Evolutionary conservation across 2,888 invertebrate genomes (phyloP).

Genomic region (Sphecodes monilicornis): DNA sequence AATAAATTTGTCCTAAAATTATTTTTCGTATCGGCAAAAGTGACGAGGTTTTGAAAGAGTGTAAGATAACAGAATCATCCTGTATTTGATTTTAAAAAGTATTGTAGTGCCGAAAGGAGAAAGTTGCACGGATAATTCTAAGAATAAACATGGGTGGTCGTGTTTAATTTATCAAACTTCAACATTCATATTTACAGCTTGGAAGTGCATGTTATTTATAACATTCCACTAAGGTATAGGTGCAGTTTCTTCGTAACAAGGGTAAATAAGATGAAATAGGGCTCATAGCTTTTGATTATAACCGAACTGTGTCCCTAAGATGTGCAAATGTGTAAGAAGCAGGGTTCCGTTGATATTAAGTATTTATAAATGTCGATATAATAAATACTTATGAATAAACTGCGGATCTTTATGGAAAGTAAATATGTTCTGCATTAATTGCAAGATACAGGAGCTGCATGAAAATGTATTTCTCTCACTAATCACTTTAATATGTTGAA

Average conservation of each 20-base stretch:
- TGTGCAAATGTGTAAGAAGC: too few relatives aligned
- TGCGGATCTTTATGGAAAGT: too few relatives aligned
- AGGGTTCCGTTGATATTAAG: too few relatives aligned
- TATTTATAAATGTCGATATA: too few relatives aligned
- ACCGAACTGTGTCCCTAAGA: not conserved
- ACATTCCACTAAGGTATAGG: not conserved
- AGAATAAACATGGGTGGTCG: not conserved
- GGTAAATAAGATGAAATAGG: not conserved
- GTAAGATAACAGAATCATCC: not conserved
- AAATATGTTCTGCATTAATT: too few relatives aligned
- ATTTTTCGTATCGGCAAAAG: too few relatives aligned
- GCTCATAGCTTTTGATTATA: not conserved
- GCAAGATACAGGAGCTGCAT: too few relatives aligned
- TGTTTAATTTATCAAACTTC: not conserved
- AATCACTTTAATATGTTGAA: too few relatives aligned
- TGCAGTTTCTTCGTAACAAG: not conserved
- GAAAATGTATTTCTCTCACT: too few relatives aligned
- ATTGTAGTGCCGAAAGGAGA: not conserved
- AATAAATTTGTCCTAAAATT: too few relatives aligned
- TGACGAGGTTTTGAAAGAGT: not conserved
- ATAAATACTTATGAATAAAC: too few relatives aligned
- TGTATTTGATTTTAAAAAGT: not conserved
- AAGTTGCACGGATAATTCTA: not conserved
- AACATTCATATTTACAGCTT: not conserved
- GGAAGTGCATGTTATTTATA: not conserved